Base-by-base conservation (phyloP, 2,888 invertebrate species). In the Ditylenchus weischeri region DNA sequence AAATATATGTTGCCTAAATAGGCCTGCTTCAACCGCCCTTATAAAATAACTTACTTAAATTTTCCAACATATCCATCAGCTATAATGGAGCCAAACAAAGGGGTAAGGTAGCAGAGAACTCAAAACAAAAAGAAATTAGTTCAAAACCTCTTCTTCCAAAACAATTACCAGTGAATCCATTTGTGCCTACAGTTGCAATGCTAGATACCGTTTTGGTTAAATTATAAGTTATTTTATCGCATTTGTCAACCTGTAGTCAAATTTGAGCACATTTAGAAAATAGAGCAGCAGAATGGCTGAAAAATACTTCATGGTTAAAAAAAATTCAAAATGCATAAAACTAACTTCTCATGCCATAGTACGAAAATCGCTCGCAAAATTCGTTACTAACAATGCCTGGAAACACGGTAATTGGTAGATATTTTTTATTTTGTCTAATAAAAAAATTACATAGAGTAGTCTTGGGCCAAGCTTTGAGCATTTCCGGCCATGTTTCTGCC, bases 361-460 rank as follows among this genome's bases (percentile, higher is more conserved):
- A 96, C 70, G 90, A 91, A 86, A 96, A 96, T 79, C 95, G 87
- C 85, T 96, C 96, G 86, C 96, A 96, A 85, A 96, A 94, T 85
- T 96, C 96, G 89, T 93, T 95, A 85, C 90, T 89, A 75, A 96
- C 88, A 81, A 96, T 95, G 43, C 43, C 43, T 43, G 15, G 8
- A 43, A 10, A 43, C 2, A 2, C 1, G 8, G 13, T 43, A 8
- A 43, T 3, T 43, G 3, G 3, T 13, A 43, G 8, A 43, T 15
- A 6, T 13, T 13, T 13, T 43, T 43, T 13, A 13, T 43, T 43
- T 43, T 43, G 1, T 1, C 11, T 13, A 11, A 11, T 43, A 43
- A 43, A 43, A 43, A 43, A 43, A 13, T 43, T 43, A 86, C 79
- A 80, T 60, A 81, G 71, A n/a, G 81, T 81, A 8, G 77, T 78